Percentiles rank a stretch among this genome's conserved stretches.
Conservation (phyloP, 2,888 invertebrate species). For the Crocallis elinguaria region DNA sequence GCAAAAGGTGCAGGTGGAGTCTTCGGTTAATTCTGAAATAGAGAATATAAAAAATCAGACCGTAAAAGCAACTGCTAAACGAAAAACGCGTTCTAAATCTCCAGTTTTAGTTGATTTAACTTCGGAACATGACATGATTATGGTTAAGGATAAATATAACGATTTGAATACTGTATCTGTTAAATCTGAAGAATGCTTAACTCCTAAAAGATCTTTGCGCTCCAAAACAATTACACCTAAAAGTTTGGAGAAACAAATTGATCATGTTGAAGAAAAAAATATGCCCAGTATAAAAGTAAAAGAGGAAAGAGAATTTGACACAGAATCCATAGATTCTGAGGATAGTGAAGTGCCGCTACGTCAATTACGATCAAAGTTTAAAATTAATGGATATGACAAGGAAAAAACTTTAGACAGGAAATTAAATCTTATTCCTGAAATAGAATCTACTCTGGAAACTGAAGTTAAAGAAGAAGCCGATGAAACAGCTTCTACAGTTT, state of each 20-base stretch:
- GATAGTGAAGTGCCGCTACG: constrained; percentile 43
- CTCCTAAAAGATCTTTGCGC: constrained; percentile 6
- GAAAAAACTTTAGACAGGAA: neutral
- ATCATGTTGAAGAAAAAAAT: neutral
- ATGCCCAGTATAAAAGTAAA: neutral
- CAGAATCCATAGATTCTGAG: constrained; percentile 44
- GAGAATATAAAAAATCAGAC: neutral
- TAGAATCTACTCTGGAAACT: constrained; percentile 15
- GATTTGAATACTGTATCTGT: neutral
- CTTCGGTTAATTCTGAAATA: neutral
- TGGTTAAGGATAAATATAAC: constrained; percentile 1
- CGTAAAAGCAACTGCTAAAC: neutral
- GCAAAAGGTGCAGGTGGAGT: neutral
- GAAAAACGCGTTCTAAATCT: neutral
- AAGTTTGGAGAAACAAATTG: constrained; percentile 5
- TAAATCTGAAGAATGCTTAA: constrained; percentile 8
- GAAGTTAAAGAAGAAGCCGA: constrained; percentile 45
- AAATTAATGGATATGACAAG: constrained; percentile 17
- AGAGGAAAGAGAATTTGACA: constrained; percentile 36
- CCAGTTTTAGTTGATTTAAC: constrained; percentile 3
- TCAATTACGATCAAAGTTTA: constrained; percentile 38
- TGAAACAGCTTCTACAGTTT: constrained; percentile 47
- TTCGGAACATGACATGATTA: neutral
- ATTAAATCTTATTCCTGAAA: neutral
- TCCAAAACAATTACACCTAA: constrained; percentile 8